Base-by-base conservation (phyloP, 2,113 vertebrate species). In the Globicephala melas region DNA sequence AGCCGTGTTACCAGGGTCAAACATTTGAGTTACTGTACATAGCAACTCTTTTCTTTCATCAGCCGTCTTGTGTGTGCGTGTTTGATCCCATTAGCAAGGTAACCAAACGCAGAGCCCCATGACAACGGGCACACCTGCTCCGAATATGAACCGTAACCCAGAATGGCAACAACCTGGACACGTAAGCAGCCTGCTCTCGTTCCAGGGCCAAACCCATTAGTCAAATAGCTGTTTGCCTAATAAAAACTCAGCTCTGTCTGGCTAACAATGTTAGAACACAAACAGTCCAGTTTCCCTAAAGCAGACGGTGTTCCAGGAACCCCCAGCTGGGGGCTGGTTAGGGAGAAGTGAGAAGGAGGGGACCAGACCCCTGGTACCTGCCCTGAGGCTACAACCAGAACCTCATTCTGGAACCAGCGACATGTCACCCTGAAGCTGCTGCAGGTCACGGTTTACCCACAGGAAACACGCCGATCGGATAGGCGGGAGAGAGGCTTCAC, bases 211-310 rank as follows among this genome's bases (percentile, higher is more conserved):
- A 65, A 53, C 9, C 36, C 70, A 44, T 63, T 94, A 95, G 97
- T 84, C 47, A 97, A 96, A 93, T 14, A 50, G 55, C 60, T 91
- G 15, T 50, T 71, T n/a, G 62, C 38, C 79, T 74, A 36, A 67
- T 33, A 58, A 58, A 70, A 92, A 63, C 96, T 96, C 93, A 95
- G 87, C 90, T 91, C 83, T 33, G 74, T 70, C 77, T 92, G 84
- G 83, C 80, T 71, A 1, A 0, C 89, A 4, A 14, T 2, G 36
- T 87, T 70, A 41, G 83, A 91, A 58, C 33, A 96, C 62, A 91
- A 62, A 65, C 13, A 21, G 74, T 36, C 28, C 26, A 17, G 31
- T 33, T 89, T 94, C 33, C 33, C 44, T 38, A 17, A 9, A 8
- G 93, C n/a, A 86, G 55, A 7, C 4, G 3, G 83, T 50, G 31